Percentiles rank a stretch among this genome's conserved stretches.
These are phyloP conservation scores for Neostethus bicornis DNA, from an alignment of 2,797 vertebrate genomes.

Conservation along the genomic window DNA sequence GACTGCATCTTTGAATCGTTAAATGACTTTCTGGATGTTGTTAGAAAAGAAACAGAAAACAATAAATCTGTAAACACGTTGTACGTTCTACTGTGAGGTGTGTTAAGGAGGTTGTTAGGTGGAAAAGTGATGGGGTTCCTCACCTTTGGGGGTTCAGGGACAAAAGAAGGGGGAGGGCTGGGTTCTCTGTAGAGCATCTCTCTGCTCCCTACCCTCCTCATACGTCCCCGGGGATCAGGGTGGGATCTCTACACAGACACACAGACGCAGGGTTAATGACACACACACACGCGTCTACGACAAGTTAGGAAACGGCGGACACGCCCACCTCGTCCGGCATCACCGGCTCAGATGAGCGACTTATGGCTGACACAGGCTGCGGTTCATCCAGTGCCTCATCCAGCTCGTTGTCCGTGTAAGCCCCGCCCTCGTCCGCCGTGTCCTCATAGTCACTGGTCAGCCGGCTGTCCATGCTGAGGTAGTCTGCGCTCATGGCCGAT, in stretches of 20 bases:
- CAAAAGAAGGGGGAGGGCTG: slow-evolving; percentile 94
- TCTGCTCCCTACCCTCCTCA: slow-evolving; percentile 86
- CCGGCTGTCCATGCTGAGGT: slow-evolving; percentile 97
- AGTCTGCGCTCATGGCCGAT: slow-evolving; percentile 95
- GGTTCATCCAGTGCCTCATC: slow-evolving; percentile 89
- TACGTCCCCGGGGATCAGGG: slow-evolving; percentile 84
- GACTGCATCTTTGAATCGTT: no score
- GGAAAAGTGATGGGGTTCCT: slow-evolving; percentile 25
- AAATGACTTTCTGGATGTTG: no score
- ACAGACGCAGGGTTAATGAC: slow-evolving; percentile 2
- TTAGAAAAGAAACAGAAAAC: no score
- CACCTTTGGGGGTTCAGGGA: slow-evolving; percentile 97
- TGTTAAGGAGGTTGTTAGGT: no score
- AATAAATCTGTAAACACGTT: no score
- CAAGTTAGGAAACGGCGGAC: not conserved
- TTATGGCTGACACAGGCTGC: slow-evolving; percentile 86
- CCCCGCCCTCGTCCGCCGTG: slow-evolving; percentile 94
- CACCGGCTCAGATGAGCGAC: slow-evolving; percentile 92
- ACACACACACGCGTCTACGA: slow-evolving; percentile 14
- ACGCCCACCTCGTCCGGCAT: slow-evolving; percentile 85
- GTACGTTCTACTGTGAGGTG: no score
- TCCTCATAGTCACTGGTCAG: slow-evolving; percentile 95
- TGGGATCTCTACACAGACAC: slow-evolving; percentile 74
- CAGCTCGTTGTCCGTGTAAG: slow-evolving; percentile 97
- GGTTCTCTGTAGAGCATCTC: slow-evolving; percentile 87